These are phyloP conservation scores for Sarcophaga peregrina DNA, from an alignment of 1,140 invertebrate species.

Conservation along the genomic window DNA sequence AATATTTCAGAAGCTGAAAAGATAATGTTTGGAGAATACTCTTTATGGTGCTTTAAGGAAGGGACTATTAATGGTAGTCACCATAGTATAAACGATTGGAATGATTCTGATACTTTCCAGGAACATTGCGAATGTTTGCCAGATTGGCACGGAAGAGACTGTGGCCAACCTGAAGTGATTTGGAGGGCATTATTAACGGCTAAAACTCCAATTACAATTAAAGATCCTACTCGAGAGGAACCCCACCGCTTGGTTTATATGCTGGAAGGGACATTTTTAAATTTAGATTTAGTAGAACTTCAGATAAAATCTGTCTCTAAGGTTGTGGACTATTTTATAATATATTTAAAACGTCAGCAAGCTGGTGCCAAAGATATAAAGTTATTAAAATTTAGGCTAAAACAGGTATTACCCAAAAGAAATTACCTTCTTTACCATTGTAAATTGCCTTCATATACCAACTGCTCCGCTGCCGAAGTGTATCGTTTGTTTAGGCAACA, in stretches of 20 bases:
- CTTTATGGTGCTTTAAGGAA: slow-evolving; percentile 70
- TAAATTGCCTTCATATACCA: not conserved
- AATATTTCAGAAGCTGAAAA: slow-evolving; percentile 28
- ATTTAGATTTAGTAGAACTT: slow-evolving; percentile 71
- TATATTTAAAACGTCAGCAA: slow-evolving; percentile 57
- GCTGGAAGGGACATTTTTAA: slow-evolving; percentile 69
- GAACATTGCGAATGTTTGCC: slow-evolving; percentile 68
- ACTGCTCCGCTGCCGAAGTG: slow-evolving; percentile 20
- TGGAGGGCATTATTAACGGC: slow-evolving; percentile 73
- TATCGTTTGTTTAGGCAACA: slow-evolving; percentile 39
- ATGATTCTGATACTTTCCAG: slow-evolving; percentile 48
- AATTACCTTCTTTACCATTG: slow-evolving; percentile 55
- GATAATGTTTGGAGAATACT: slow-evolving; percentile 23
- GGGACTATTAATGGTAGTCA: slow-evolving; percentile 67
- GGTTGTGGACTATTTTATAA: slow-evolving; percentile 75
- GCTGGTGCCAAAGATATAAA: slow-evolving; percentile 5
- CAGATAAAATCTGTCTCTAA: slow-evolving; percentile 71
- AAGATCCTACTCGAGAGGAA: slow-evolving; percentile 64
- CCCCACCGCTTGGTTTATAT: slow-evolving; percentile 71
- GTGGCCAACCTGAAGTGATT: slow-evolving; percentile 75
- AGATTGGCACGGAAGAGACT: slow-evolving; percentile 75
- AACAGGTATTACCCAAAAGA: slow-evolving; percentile 43
- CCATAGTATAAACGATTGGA: slow-evolving; percentile 45
- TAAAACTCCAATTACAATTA: slow-evolving; percentile 49
- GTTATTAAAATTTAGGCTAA: slow-evolving; percentile 47